A percentile compares a stretch with the other conserved stretches of the same genome.
Evolutionary conservation across 1,140 invertebrate species (phyloP).

Genomic region (Armadillidium nasatum): DNA sequence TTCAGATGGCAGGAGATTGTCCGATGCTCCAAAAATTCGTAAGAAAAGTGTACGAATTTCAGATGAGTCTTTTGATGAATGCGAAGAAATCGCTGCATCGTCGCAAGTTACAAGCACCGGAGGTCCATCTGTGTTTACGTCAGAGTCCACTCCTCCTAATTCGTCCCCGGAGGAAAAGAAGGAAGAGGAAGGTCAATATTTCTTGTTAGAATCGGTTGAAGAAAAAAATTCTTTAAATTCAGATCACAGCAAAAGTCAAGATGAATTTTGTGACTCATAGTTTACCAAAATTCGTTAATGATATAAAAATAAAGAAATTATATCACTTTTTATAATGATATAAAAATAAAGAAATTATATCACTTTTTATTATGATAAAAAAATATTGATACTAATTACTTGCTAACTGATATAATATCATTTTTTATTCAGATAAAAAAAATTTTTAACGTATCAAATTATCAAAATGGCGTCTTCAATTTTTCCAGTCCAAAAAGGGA

Average conservation of each 20-base stretch:
- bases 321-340: too few species aligned
- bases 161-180: slow-evolving; percentile 40
- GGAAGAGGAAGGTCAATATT: slow-evolving; percentile 1
- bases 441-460: too few species aligned
- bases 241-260: slow-evolving; percentile 19
- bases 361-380: too few species aligned
- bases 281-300: neutral
- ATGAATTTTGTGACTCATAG: neutral
- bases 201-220: slow-evolving; percentile 32
- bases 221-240: slow-evolving; percentile 39
- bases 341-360: too few species aligned
- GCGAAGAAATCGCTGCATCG: slow-evolving; percentile 39
- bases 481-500: too few species aligned
- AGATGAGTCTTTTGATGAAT: slow-evolving; percentile 44
- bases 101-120: neutral
- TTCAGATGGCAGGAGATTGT: slow-evolving; percentile 32
- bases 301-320: neutral
- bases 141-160: slow-evolving; percentile 30
- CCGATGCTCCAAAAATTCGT: slow-evolving; percentile 35
- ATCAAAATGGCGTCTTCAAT: too few species aligned
- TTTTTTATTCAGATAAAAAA: too few species aligned
- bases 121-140: slow-evolving; percentile 12
- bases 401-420: too few species aligned
- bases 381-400: too few species aligned
- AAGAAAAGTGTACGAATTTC: slow-evolving; percentile 45